These are phyloP conservation scores for Diachasma alloeum DNA, from an alignment of 1,140 invertebrate genomes.

Conservation along the genomic window DNA sequence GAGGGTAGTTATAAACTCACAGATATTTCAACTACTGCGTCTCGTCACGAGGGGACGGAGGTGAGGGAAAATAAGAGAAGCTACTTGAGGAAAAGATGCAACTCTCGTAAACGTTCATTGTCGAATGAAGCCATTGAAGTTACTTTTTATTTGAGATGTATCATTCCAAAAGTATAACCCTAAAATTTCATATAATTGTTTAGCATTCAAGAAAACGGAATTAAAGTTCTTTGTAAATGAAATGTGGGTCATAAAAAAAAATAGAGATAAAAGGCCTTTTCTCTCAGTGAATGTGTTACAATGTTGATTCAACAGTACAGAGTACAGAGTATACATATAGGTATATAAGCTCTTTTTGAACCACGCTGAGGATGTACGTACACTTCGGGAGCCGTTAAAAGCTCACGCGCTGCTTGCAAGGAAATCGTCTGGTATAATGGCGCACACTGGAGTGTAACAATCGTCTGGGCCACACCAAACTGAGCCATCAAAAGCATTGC, in stretches of 20 bases:
- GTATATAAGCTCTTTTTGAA: constrained; percentile 1
- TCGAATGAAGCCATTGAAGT: not conserved
- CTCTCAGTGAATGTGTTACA: not conserved
- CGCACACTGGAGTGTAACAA: constrained; percentile 32
- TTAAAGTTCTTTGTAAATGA: not conserved
- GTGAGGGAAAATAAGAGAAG: not conserved
- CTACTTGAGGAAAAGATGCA: not conserved
- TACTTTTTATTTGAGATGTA: not conserved
- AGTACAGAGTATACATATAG: not conserved
- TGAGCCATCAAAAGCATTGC: constrained; percentile 30
- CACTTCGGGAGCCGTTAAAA: constrained; percentile 26
- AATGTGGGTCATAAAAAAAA: not conserved
- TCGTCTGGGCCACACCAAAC: constrained; percentile 20
- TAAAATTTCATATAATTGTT: not conserved
- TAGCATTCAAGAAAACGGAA: not conserved
- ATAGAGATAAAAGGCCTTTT: not conserved
- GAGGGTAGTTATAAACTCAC: not conserved
- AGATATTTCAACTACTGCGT: not conserved
- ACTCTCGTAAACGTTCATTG: not conserved
- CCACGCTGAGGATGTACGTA: not conserved
- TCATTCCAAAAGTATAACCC: not conserved
- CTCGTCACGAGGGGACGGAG: not conserved
- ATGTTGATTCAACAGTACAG: not conserved
- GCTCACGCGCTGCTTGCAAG: constrained; percentile 24
- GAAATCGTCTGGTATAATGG: constrained; percentile 34